Evolutionary conservation across 2,113 vertebrate species (phyloP).

Genomic region (Ancistrus triradiatus): DNA sequence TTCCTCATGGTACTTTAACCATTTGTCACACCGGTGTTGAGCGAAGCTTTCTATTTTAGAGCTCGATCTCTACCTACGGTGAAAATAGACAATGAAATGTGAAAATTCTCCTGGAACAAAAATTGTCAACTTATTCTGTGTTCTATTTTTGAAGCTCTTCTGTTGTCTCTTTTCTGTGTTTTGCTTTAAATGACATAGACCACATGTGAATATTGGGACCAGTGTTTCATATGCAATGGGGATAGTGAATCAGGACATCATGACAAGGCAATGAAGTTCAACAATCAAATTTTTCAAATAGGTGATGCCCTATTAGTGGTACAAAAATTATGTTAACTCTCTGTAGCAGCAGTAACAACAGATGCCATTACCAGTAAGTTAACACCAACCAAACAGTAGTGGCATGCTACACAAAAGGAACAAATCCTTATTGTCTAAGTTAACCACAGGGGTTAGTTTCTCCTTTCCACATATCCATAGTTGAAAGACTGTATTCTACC

Average conservation of each 20-base stretch:
- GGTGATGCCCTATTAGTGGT: conserved; percentile 31
- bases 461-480: conserved; percentile 32
- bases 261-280: conserved; percentile 29
- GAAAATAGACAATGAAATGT: no score
- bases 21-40: no score
- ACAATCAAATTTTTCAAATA: conserved; percentile 33
- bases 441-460: conserved; percentile 11
- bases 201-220: conserved; percentile 13
- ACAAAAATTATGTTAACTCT: no score
- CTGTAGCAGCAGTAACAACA: conserved; percentile 20
- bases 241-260: conserved; percentile 22
- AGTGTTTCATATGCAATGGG: conserved; percentile 12
- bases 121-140: no score
- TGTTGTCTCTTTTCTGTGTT: not conserved
- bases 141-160: no score
- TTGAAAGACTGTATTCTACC: conserved; percentile 32
- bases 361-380: conserved; percentile 8
- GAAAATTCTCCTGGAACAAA: no score
- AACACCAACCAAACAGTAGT: conserved; percentile 21
- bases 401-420: conserved; percentile 9
- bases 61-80: no score
- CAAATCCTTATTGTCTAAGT: conserved; percentile 7
- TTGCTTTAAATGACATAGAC: conserved; percentile 17
- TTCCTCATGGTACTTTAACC: no score
- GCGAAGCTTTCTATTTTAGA: no score